These are phyloP conservation scores for Picus viridis DNA, from an alignment of 2,797 vertebrate genomes.

Conservation along the genomic window DNA sequence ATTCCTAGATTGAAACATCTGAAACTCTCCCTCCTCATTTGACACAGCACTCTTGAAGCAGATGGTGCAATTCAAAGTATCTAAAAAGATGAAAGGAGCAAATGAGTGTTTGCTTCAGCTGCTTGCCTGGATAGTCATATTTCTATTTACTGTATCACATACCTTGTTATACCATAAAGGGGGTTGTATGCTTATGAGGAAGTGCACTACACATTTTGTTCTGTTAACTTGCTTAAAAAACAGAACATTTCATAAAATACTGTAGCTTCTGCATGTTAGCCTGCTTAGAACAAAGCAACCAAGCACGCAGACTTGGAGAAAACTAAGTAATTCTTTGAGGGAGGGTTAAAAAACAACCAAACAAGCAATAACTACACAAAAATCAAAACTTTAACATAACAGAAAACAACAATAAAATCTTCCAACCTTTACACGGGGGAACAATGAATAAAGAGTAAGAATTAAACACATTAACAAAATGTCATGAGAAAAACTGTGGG, in stretches of 20 bases:
- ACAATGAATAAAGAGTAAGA: background rate
- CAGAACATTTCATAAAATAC: background rate
- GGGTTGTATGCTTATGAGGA: background rate
- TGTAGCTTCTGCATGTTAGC: background rate
- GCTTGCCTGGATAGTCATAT: background rate
- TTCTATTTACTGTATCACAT: background rate
- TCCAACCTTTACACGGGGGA: background rate
- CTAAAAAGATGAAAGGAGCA: background rate
- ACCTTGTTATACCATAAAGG: background rate
- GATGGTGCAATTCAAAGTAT: background rate
- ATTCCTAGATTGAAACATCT: background rate
- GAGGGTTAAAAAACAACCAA: background rate
- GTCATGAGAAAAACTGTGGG: background rate
- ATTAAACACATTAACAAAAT: background rate
- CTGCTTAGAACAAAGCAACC: background rate
- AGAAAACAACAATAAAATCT: background rate
- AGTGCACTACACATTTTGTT: background rate
- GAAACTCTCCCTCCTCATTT: background rate
- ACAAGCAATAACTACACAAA: background rate
- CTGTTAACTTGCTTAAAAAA: background rate
- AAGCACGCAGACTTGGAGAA: background rate
- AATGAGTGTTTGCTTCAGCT: background rate
- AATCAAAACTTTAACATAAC: background rate
- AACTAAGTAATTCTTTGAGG: background rate
- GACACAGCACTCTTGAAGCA: background rate